Conservation (phyloP, 1,140 invertebrate species). For the Pectinophora gossypiella region DNA sequence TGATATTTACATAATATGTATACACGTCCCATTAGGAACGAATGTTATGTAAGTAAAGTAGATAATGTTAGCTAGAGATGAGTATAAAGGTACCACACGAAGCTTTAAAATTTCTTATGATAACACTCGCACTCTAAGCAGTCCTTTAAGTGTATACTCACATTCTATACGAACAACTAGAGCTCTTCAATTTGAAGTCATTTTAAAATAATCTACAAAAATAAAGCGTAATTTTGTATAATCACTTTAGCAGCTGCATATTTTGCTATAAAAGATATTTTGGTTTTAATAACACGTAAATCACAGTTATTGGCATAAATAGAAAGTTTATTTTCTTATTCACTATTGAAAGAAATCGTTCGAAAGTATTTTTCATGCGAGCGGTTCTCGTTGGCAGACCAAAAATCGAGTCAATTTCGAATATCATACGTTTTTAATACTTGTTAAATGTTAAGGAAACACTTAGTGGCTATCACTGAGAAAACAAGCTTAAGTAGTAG, state of each 20-base stretch:
- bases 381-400: constrained; percentile 48
- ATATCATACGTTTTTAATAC: constrained; percentile 51
- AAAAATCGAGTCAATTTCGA: constrained; percentile 61
- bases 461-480: constrained; percentile 44
- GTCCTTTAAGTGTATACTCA: constrained; percentile 53
- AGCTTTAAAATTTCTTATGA: constrained; percentile 75
- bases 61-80: constrained; percentile 67
- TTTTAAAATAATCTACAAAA: constrained; percentile 1
- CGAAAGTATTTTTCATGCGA: constrained; percentile 16
- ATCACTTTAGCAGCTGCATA: background rate
- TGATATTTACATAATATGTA: constrained; percentile 74
- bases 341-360: background rate
- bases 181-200: constrained; percentile 14
- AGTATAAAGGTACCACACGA: constrained; percentile 70
- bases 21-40: constrained; percentile 74
- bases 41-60: constrained; percentile 71
- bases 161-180: constrained; percentile 34
- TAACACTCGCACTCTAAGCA: constrained; percentile 70
- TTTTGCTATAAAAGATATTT: background rate
- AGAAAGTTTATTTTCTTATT: background rate
- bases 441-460: constrained; percentile 47
- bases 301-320: background rate
- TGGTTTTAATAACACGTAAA: too few relatives aligned
- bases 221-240: background rate
- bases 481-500: constrained; percentile 49